Base-by-base conservation (phyloP, 2,113 vertebrate genomes). In the Trogon melanurus region DNA sequence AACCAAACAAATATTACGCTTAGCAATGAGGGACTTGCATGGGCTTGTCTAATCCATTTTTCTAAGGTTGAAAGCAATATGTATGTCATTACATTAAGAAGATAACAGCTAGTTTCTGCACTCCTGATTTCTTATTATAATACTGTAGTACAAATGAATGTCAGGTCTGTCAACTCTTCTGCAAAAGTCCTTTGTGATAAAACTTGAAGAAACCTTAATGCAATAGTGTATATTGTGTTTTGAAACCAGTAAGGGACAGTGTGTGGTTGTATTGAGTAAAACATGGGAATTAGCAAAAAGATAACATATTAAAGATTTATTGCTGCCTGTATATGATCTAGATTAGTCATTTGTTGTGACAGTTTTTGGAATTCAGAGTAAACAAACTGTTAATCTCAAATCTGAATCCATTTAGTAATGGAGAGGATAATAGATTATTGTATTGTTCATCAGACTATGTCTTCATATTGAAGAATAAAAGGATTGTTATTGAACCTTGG, bases 1-100 rank as follows among this genome's bases (percentile, higher is more conserved):
- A 36, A 36, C 50, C 27, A 16, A 23, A n/a, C 30, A 79, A 56
- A 32, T 61, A 6, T 19, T 50, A 25, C 5, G 4, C 14, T 1
- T 29, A 5, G 15, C 26, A 22, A 0, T 48, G 44, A 20, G 34
- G 19, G 11, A 36, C 2, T 1, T 25, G 15, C 21, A 36, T 5
- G 66, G 36, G 19, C 16, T 74, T 84, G 10, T 0, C 1, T 60
- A 34, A 57, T 54, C 30, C 2, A 11, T 81, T 81, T n/a, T 73
- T 29, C 25, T 93, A 16, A 62, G 2, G 2, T 32, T 64, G 62
- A 79, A 82, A 93, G 27, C 45, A 36, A 12, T 38, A 9, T 38
- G 44, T 57, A 10, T n/a, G 15, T 56, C 23, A 30, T 48, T 41
- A 47, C 6, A 8, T 76, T 47, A 64, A 67, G 38, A 91, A 23